These are phyloP conservation scores for Danio kyathit DNA, from an alignment of 2,797 vertebrate genomes.

Conservation along the genomic window DNA sequence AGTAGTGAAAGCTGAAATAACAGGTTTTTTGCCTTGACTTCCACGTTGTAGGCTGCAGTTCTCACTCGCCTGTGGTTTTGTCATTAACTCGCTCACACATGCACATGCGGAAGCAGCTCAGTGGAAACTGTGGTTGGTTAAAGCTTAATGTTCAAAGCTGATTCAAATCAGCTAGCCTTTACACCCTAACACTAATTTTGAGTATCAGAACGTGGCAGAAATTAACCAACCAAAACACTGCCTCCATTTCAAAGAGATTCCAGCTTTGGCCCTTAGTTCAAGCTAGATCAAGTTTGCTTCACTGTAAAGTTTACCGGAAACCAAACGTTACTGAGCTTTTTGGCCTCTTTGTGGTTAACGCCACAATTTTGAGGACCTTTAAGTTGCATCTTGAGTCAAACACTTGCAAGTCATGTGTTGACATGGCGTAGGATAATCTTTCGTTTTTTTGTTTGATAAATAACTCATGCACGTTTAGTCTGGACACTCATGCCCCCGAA, in stretches of 20 bases:
- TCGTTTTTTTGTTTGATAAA: constrained; percentile 23
- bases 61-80: constrained; percentile 22
- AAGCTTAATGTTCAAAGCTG: constrained; percentile 35
- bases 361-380: neutral
- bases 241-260: neutral
- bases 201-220: neutral
- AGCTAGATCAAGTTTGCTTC: too few relatives aligned
- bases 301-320: neutral
- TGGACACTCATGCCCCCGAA: neutral
- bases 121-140: constrained; percentile 53
- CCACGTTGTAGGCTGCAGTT: constrained; percentile 20
- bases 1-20: constrained; percentile 6
- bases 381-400: neutral
- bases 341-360: neutral
- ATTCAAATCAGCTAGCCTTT: constrained; percentile 42
- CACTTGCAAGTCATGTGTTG: neutral
- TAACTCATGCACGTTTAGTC: neutral
- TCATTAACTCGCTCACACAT: constrained; percentile 29
- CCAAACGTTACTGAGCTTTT: neutral
- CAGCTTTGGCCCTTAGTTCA: neutral
- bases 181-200: neutral
- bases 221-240: neutral
- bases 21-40: neutral
- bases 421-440: neutral
- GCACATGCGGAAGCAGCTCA: constrained; percentile 40